A percentile compares a stretch with the other conserved stretches of the same genome.
phyloP scores from a whole-genome alignment of 2,888 invertebrate species.

The Dryadula phaetusa region DNA sequence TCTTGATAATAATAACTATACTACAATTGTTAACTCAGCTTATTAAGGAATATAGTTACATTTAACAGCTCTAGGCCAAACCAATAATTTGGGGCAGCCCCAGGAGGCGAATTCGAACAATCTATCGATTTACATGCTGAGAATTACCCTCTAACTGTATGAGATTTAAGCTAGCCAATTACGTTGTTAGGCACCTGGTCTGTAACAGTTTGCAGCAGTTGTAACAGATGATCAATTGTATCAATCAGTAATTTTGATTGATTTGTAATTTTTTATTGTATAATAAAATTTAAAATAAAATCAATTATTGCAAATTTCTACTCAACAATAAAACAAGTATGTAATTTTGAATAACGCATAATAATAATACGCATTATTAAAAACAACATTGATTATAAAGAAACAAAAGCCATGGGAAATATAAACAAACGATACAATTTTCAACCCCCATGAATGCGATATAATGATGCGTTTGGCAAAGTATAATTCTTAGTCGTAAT shows the following conservation, averaged over 20 bases:
- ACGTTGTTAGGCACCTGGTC: constrained; percentile 43
- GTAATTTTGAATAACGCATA: not conserved
- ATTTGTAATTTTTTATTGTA: not conserved
- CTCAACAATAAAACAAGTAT: not conserved
- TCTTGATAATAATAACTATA: constrained; percentile 55
- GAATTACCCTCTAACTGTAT: constrained; percentile 57
- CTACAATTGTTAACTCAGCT: constrained; percentile 71
- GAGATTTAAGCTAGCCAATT: constrained; percentile 42
- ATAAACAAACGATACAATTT: constrained; percentile 77
- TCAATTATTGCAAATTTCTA: too few relatives aligned
- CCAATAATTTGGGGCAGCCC: constrained; percentile 76
- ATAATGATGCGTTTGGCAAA: constrained; percentile 78
- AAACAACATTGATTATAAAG: not conserved
- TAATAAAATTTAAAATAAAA: too few relatives aligned
- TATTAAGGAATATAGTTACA: constrained; percentile 76
- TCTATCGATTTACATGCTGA: constrained; percentile 68
- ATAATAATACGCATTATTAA: not conserved
- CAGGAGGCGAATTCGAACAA: constrained; percentile 59
- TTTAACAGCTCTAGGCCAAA: constrained; percentile 74
- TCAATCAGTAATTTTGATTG: constrained; percentile 7
- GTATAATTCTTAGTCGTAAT: constrained; percentile 77
- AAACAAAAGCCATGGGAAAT: constrained; percentile 69
- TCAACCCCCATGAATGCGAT: constrained; percentile 73
- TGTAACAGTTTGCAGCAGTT: constrained; percentile 16
- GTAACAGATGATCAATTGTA: not conserved